Evolutionary conservation across 2,113 vertebrate species (phyloP), one percentile per base, ranked within the genome.

Genomic region (Periophthalmodon schlosseri): DNA sequence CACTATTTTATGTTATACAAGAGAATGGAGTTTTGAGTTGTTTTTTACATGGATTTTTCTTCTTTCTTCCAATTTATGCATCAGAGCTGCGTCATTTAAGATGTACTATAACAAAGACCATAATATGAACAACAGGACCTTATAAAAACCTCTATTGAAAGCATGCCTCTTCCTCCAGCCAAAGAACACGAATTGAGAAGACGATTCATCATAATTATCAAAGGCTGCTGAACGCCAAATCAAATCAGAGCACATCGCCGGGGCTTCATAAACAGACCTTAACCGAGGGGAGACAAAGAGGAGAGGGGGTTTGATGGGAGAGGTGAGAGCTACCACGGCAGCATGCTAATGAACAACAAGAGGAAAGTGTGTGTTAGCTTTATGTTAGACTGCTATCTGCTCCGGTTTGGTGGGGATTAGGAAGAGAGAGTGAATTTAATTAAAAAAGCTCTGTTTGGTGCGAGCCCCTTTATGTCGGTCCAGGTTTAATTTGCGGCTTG

Each of bases 131-230:
- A 34, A 18, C 5, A 33, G 24, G 28, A 63, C 60, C 12, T 18
- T 9, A 14, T 33, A 33, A 61, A 61, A 61, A 23, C 54, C 20
- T 61, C 24, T 56, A 56, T n/a, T 52, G 49, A 52, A 57, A 60
- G 60, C 28, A 14, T 63, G 60, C 34, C 39, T 23, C n/a, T 24
- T 68, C 44, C n/a, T 18, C n/a, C 46, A 23, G 39, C 66, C 44
- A 47, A 68, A 24, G 39, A 72, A 20, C 18, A 24, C 9, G 39
- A 36, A 71, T n/a, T 24, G 8, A 34, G 56, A 63, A 73, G 78
- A 81, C 73, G 84, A 89, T 90, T 89, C 78, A 87, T 92, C 86
- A 87, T 90, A 84, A 90, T 90, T 88, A 91, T 87, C 82, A 83
- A 70, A 71, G 52, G 83, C 80, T 78, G 89, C 79, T 87, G 86